These are phyloP conservation scores for Galeruca laticollis DNA, from an alignment of 2,888 invertebrate species.

Conservation along the genomic window DNA sequence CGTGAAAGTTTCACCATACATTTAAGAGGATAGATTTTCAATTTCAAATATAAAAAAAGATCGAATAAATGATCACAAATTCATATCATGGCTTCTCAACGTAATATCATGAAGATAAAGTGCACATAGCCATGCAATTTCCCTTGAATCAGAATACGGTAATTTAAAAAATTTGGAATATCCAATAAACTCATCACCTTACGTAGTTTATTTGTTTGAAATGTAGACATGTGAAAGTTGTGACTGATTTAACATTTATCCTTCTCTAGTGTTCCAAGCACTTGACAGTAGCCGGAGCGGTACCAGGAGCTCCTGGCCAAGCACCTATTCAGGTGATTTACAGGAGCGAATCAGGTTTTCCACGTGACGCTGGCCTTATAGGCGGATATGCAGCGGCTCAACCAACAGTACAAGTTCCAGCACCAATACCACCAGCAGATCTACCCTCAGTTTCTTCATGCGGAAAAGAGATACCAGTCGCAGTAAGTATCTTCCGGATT, in stretches of 20 bases:
- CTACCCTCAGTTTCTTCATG: not conserved
- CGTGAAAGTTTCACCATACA: no score
- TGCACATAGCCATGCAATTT: no score
- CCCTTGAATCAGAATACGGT: no score
- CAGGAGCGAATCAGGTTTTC: constrained; percentile 55
- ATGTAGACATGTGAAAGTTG: no score
- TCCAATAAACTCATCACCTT: no score
- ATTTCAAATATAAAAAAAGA: no score
- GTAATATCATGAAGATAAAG: no score
- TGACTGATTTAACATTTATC: not conserved
- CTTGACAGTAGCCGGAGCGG: constrained; percentile 51
- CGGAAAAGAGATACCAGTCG: constrained; percentile 6
- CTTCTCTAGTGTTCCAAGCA: constrained; percentile 61
- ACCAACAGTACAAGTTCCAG: constrained; percentile 41
- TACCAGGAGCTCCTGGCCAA: constrained; percentile 53
- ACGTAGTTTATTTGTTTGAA: no score
- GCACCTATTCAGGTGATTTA: constrained; percentile 58
- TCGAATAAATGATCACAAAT: no score
- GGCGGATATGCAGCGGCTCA: constrained; percentile 3
- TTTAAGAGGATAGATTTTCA: no score
- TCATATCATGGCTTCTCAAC: no score
- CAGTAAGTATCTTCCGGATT: constrained; percentile 6
- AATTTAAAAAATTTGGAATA: no score
- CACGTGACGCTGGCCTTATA: constrained; percentile 9
- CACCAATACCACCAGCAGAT: constrained; percentile 21